phyloP scores from a whole-genome alignment of 2,797 vertebrate genomes.

The Sebastes matsubarae region DNA sequence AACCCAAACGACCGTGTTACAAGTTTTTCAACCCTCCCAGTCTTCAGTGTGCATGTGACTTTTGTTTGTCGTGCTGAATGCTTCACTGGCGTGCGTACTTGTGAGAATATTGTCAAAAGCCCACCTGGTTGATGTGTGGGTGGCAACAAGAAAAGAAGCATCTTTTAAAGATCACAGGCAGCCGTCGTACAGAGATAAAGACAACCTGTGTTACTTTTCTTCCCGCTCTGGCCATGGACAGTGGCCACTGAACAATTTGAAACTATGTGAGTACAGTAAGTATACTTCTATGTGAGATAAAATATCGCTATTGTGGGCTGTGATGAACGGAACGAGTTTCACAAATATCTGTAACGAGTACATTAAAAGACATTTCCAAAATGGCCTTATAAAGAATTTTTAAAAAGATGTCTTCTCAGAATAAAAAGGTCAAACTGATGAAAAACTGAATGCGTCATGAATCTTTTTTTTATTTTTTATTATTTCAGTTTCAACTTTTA shows the following conservation, averaged over 20 bases:
- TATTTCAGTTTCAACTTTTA: conserved; percentile 14
- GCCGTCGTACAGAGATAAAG: conserved; percentile 29
- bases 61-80: conserved; percentile 62
- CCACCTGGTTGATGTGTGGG: conserved; percentile 47
- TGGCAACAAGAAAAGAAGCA: conserved; percentile 50
- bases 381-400: conserved; percentile 84
- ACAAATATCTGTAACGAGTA: conserved; percentile 74
- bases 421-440: conserved; percentile 79
- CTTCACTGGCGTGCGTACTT: conserved; percentile 59
- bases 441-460: conserved; percentile 17
- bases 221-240: conserved; percentile 38
- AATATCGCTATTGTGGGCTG: conserved; percentile 69
- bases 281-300: conserved; percentile 66
- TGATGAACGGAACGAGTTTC: conserved; percentile 74
- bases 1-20: conserved; percentile 42
- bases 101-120: conserved; percentile 58
- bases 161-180: conserved; percentile 58
- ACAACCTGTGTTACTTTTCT: conserved; percentile 53
- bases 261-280: conserved; percentile 50
- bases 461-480: conserved; percentile 29
- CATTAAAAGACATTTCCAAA: conserved; percentile 78
- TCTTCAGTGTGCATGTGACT: conserved; percentile 66
- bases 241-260: conserved; percentile 62
- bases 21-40: conserved; percentile 44
- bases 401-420: conserved; percentile 80